These are phyloP conservation scores for Mormoops blainvillei DNA, from an alignment of 2,113 vertebrate species.

Conservation along the genomic window DNA sequence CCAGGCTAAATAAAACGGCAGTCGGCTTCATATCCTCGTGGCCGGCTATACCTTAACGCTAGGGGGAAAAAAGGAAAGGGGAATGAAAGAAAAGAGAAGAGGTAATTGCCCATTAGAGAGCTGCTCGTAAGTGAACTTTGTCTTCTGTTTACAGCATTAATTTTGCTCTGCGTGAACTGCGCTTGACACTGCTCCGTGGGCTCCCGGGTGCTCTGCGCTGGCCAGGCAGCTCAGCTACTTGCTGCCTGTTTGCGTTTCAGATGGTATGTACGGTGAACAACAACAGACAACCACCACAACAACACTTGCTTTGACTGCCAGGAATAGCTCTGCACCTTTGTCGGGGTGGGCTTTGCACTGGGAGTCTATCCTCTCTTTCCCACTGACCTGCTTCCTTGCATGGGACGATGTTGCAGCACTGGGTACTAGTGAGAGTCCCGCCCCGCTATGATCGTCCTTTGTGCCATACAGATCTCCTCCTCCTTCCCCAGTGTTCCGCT, in stretches of 20 bases:
- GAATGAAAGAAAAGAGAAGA: conserved; percentile 61
- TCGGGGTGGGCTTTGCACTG: not conserved
- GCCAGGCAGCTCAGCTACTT: conserved; percentile 53
- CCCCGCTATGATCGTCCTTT: not conserved
- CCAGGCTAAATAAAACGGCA: conserved; percentile 66
- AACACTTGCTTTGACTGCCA: not conserved
- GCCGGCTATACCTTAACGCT: conserved; percentile 56
- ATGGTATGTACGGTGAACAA: conserved; percentile 14
- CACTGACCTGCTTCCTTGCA: conserved; percentile 44
- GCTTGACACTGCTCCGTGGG: conserved; percentile 67
- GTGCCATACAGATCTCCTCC: not conserved
- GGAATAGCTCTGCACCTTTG: not conserved
- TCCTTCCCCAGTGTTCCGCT: not conserved
- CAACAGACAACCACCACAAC: not conserved
- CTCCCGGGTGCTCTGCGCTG: conserved; percentile 27
- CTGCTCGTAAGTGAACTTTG: conserved; percentile 73
- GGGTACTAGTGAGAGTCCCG: not conserved
- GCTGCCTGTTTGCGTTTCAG: conserved; percentile 60
- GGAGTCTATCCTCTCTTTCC: not conserved
- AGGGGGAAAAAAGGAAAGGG: not conserved
- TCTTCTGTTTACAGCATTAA: conserved; percentile 60
- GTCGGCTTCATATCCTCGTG: conserved; percentile 66
- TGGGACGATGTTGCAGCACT: not conserved
- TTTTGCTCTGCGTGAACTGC: conserved; percentile 74
- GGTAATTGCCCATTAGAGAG: conserved; percentile 76